A percentile compares a stretch with the other conserved stretches of the same genome.
phyloP scores from a whole-genome alignment of 2,888 invertebrate genomes.

The Agonopterix subpropinquella region DNA sequence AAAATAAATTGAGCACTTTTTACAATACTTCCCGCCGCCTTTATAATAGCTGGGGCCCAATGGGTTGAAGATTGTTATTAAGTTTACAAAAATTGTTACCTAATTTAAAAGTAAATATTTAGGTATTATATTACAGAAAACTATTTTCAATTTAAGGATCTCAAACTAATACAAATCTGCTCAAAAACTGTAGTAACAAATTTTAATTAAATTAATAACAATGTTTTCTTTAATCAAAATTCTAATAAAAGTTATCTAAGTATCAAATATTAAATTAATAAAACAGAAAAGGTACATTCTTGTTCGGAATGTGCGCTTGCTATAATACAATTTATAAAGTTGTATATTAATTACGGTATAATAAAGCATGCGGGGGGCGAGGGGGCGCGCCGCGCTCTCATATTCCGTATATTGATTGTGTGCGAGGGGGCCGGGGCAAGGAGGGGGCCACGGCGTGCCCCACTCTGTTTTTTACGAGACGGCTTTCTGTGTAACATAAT shows the following conservation, averaged over 20 bases:
- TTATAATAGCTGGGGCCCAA: background rate
- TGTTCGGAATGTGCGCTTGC: conserved; percentile 46
- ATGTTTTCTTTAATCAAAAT: too few species aligned
- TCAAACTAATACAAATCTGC: too few species aligned
- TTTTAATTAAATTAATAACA: too few species aligned
- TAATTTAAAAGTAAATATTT: background rate
- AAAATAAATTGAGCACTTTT: conserved; percentile 10
- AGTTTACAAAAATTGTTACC: background rate
- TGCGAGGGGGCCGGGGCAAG: conserved; percentile 69
- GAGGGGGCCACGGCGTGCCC: conserved; percentile 76
- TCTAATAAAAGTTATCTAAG: too few species aligned
- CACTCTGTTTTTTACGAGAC: conserved; percentile 77
- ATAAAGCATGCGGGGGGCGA: conserved; percentile 75
- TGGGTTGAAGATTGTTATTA: too few species aligned
- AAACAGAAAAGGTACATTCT: conserved; percentile 14
- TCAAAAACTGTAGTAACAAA: too few species aligned
- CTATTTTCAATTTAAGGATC: too few species aligned
- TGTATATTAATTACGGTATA: conserved; percentile 76
- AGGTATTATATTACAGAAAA: background rate
- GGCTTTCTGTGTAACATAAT: conserved; percentile 77
- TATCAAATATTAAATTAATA: background rate
- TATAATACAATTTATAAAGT: conserved; percentile 66
- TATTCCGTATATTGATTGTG: conserved; percentile 77
- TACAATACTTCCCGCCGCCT: conserved; percentile 1
- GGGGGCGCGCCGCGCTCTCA: conserved; percentile 75